Evolutionary conservation across 2,113 vertebrate genomes (phyloP).

Genomic region (Myiopsitta monachus): DNA sequence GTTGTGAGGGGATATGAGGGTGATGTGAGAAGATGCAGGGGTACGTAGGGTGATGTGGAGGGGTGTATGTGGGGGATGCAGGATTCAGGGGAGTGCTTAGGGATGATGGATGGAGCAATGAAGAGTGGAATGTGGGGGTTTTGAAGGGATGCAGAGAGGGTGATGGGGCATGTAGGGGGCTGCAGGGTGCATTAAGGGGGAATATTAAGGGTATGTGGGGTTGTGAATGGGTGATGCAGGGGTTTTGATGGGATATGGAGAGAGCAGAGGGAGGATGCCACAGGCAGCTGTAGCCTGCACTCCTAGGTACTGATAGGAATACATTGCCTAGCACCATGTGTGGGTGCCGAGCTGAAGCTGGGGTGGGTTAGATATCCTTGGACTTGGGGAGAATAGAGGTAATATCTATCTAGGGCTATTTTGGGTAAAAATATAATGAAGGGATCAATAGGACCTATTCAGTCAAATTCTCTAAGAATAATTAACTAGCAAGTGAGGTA

Average conservation of each 20-base stretch:
- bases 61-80: background rate
- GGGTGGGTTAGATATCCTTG: background rate
- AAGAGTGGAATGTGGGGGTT: too few relatives aligned
- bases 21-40: background rate
- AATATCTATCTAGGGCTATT: background rate
- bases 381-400: background rate
- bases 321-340: fast-evolving
- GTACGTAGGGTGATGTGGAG: background rate
- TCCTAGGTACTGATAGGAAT: background rate
- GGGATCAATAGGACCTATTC: background rate
- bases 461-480: background rate
- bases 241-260: too few relatives aligned
- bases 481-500: background rate
- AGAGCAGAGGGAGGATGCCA: background rate
- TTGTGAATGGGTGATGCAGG: background rate
- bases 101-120: background rate
- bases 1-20: background rate
- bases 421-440: background rate
- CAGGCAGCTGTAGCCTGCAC: background rate
- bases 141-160: background rate
- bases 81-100: too few relatives aligned
- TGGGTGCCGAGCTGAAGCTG: background rate
- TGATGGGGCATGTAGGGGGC: background rate
- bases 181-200: background rate
- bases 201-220: background rate